Percentiles rank a stretch among this genome's conserved stretches.
These are phyloP conservation scores for Ateles fusciceps DNA, from an alignment of 2,797 vertebrate genomes.

Conservation along the genomic window DNA sequence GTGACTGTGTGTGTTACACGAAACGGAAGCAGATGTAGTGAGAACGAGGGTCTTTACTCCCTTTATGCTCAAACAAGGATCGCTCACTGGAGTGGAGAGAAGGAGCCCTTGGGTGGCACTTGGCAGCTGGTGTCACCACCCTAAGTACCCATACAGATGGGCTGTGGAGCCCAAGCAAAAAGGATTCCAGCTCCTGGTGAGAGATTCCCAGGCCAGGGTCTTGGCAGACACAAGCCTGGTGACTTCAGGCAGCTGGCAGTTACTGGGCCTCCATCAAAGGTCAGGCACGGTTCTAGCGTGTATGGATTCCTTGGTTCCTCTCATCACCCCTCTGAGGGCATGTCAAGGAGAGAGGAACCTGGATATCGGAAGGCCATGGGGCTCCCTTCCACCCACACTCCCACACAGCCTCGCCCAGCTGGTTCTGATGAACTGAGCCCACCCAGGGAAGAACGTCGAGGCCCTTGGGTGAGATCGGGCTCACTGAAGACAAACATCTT, in stretches of 20 bases:
- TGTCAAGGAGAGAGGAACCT: neutral
- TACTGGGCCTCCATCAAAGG: neutral
- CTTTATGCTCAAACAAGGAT: neutral
- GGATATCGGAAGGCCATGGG: rapidly evolving
- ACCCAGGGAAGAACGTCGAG: neutral
- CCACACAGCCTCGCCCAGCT: rapidly evolving
- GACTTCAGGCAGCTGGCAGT: neutral
- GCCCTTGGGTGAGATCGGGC: neutral
- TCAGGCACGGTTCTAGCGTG: neutral
- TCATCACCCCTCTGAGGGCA: neutral
- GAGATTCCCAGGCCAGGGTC: neutral
- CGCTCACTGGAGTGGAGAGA: neutral
- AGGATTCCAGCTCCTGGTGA: rapidly evolving
- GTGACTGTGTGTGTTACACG: neutral
- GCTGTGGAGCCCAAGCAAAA: neutral
- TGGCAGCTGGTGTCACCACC: too few relatives aligned
- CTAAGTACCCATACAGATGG: neutral
- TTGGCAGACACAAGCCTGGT: neutral
- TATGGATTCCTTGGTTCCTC: neutral
- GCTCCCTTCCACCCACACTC: neutral
- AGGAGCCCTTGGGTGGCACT: neutral
- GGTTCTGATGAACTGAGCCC: neutral
- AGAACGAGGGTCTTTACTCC: neutral
- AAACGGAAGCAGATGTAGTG: neutral
- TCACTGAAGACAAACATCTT: neutral